Evolutionary conservation across 2,888 invertebrate genomes (phyloP).

Genomic region (Adineta ricciae): DNA sequence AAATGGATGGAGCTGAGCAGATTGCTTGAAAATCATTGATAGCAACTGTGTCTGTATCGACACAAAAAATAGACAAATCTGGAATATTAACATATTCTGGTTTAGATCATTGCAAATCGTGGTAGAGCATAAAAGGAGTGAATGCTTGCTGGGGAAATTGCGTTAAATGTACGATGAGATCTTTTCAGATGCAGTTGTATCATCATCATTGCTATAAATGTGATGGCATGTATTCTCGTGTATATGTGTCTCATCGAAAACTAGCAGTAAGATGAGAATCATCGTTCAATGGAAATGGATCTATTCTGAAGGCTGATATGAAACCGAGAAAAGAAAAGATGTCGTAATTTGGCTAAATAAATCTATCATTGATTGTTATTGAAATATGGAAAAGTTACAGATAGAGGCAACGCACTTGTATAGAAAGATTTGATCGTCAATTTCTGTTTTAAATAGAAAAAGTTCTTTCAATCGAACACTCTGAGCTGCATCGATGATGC

Average conservation of each 20-base stretch:
- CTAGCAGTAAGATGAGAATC: too few species aligned
- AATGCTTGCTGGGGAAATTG: neutral
- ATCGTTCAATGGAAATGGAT: too few species aligned
- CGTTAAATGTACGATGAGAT: neutral
- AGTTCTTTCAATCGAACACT: neutral
- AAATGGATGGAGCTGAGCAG: neutral
- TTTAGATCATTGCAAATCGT: conserved; percentile 11
- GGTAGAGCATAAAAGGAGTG: conserved; percentile 22
- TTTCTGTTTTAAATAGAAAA: neutral
- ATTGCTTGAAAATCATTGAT: neutral
- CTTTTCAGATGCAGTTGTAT: neutral
- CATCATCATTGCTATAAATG: neutral
- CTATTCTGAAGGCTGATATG: too few species aligned
- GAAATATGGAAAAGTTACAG: neutral
- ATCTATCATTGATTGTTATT: neutral
- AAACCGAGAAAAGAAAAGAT: too few species aligned
- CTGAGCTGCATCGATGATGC: too few species aligned
- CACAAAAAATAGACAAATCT: conserved; percentile 18
- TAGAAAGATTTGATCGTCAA: neutral
- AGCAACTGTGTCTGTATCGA: neutral
- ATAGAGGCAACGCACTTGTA: neutral
- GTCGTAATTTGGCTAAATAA: too few species aligned
- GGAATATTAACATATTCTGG: conserved; percentile 16
- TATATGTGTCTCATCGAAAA: too few species aligned
- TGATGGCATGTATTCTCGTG: neutral